Conservation (phyloP, 2,888 invertebrate species). For the Acleris holmiana region DNA sequence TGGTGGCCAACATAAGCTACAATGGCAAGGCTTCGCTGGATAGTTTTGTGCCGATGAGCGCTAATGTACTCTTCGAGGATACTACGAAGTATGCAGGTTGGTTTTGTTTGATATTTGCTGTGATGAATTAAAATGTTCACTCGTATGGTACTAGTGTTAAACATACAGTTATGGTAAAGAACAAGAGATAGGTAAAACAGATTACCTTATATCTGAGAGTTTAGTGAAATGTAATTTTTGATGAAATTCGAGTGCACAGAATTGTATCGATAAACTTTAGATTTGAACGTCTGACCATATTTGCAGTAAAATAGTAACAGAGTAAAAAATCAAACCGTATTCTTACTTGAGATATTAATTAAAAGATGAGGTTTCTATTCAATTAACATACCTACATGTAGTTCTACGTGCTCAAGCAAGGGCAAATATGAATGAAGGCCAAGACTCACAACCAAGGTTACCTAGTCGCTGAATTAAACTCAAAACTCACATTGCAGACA, state of each 20-base stretch:
- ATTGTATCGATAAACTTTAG: too few relatives aligned
- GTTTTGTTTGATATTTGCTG: slow-evolving; percentile 24
- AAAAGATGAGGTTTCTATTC: too few relatives aligned
- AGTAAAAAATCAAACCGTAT: too few relatives aligned
- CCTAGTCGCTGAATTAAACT: slow-evolving; percentile 7
- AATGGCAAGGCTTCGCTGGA: slow-evolving; percentile 76
- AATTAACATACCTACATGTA: not conserved
- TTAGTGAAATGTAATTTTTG: too few relatives aligned
- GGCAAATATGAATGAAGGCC: slow-evolving; percentile 18
- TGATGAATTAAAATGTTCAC: not conserved
- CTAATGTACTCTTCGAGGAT: slow-evolving; percentile 65
- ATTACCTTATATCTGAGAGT: too few relatives aligned
- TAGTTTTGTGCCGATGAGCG: slow-evolving; percentile 61
- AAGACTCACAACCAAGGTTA: slow-evolving; percentile 24
- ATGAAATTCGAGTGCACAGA: too few relatives aligned
- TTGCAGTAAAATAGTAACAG: too few relatives aligned
- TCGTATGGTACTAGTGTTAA: not conserved
- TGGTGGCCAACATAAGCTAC: slow-evolving; percentile 68
- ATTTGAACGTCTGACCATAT: too few relatives aligned
- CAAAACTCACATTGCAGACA: slow-evolving; percentile 57
- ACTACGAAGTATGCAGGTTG: slow-evolving; percentile 68
- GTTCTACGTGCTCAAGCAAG: slow-evolving; percentile 7
- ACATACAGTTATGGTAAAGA: not conserved
- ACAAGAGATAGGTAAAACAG: not conserved
- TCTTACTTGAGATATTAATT: too few relatives aligned